phyloP scores from a whole-genome alignment of 2,888 invertebrate genomes.

The Leptopilina syphax region DNA sequence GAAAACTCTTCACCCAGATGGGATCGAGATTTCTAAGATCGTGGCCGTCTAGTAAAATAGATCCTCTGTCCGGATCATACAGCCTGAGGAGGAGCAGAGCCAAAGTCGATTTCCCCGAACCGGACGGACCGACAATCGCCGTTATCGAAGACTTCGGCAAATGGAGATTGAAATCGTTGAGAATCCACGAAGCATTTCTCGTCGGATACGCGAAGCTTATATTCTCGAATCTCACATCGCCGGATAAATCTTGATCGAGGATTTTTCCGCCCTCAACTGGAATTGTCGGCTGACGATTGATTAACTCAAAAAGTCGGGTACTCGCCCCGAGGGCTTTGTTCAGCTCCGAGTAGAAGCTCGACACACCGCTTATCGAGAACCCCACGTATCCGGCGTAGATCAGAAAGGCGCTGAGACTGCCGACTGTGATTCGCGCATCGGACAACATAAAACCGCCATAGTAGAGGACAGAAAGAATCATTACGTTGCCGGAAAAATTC shows the following conservation, averaged over 20 bases:
- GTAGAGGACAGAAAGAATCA: conserved; percentile 94
- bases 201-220: conserved; percentile 87
- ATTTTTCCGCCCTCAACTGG: conserved; percentile 81
- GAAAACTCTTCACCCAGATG: conserved; percentile 89
- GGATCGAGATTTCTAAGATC: conserved; percentile 88
- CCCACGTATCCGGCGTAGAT: conserved; percentile 96
- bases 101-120: conserved; percentile 96
- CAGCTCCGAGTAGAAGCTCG: conserved; percentile 94
- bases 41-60: conserved; percentile 86
- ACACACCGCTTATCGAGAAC: conserved; percentile 92
- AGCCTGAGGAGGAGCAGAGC: conserved; percentile 89
- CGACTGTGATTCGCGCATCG: conserved; percentile 87
- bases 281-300: conserved; percentile 88
- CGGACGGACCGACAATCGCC: conserved; percentile 92
- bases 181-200: conserved; percentile 79
- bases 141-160: conserved; percentile 85
- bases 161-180: conserved; percentile 83
- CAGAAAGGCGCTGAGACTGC: conserved; percentile 94
- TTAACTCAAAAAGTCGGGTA: conserved; percentile 91
- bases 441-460: conserved; percentile 94
- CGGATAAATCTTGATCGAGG: conserved; percentile 75
- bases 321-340: conserved; percentile 97
- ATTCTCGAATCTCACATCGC: conserved; percentile 86
- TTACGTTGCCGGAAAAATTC: conserved; percentile 92
- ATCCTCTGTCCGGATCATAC: conserved; percentile 89